Evolutionary conservation across 2,888 invertebrate genomes (phyloP).

Genomic region (Archips crataeganus): DNA sequence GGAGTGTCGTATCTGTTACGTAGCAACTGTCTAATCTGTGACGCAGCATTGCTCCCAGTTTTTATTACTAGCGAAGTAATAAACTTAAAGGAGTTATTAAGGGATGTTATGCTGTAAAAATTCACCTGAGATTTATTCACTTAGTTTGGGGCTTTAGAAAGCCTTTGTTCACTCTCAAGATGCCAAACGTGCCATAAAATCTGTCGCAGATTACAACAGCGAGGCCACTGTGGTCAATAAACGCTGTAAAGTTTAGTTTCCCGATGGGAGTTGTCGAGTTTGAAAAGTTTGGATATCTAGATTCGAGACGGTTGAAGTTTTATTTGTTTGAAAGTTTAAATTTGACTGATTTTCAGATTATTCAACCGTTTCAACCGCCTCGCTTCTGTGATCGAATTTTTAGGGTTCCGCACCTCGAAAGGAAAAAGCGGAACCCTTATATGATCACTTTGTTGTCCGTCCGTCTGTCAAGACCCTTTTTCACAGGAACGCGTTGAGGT

Average conservation of each 20-base stretch:
- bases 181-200: constrained; percentile 11
- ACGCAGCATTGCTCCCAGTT: no score
- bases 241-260: background rate
- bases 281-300: background rate
- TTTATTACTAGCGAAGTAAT: background rate
- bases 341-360: no score
- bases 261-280: background rate
- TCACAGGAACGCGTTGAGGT: no score
- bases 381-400: no score
- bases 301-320: background rate
- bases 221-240: background rate
- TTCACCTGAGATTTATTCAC: constrained; percentile 3
- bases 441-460: no score
- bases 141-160: background rate
- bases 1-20: no score
- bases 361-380: no score
- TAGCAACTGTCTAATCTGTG: no score
- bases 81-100: background rate
- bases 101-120: background rate
- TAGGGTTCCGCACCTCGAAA: no score
- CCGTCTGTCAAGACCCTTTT: no score
- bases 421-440: no score
- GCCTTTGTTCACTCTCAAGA: background rate
- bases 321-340: no score
- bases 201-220: background rate